phyloP scores from a whole-genome alignment of 2,113 vertebrate species.

The Pomatorhinus ruficollis region DNA sequence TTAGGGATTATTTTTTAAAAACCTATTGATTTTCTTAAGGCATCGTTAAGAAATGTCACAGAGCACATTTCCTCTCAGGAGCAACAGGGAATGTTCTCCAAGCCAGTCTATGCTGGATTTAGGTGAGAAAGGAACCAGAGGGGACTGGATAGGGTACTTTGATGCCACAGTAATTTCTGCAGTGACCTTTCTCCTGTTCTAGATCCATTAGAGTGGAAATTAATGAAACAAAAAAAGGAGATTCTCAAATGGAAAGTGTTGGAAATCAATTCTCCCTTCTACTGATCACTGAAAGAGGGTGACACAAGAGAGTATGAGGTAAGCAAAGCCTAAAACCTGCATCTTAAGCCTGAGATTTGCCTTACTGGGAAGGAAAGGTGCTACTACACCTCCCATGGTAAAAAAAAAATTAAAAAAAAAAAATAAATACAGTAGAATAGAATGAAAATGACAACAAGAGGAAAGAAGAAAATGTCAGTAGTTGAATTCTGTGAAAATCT shows the following conservation, averaged over 20 bases:
- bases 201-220: background rate
- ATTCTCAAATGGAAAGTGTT: background rate
- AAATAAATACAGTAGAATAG: background rate
- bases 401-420: background rate
- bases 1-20: background rate
- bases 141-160: background rate
- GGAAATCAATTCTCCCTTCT: background rate
- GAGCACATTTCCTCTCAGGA: background rate
- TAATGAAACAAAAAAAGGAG: background rate
- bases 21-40: background rate
- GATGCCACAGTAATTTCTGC: background rate
- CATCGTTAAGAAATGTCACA: background rate
- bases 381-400: background rate
- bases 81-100: background rate
- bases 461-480: background rate
- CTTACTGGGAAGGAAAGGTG: background rate
- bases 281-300: background rate
- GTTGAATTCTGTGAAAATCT: background rate
- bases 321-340: background rate
- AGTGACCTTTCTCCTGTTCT: background rate
- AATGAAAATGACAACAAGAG: background rate
- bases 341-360: background rate
- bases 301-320: background rate
- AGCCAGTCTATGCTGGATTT: accelerated
- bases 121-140: background rate